Conservation (phyloP, 2,797 vertebrate genomes). For the Scarus forsteni region DNA sequence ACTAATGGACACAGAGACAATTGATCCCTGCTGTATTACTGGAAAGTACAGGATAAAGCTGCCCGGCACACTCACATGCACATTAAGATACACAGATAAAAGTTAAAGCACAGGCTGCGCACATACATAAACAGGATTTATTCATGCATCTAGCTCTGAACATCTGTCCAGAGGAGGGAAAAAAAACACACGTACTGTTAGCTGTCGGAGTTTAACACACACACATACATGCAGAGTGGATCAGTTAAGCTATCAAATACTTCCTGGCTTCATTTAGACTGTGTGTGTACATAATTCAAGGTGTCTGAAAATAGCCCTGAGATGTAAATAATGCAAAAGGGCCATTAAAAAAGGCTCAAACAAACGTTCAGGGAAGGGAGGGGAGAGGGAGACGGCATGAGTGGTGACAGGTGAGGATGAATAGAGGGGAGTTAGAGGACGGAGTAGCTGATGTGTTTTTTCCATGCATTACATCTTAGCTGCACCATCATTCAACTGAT, state of each 20-base stretch:
- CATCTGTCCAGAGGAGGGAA: conserved; percentile 31
- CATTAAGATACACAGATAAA: conserved; percentile 15
- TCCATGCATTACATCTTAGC: background rate
- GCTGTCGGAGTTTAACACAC: conserved; percentile 1
- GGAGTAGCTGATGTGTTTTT: background rate
- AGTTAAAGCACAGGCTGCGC: conserved; percentile 8
- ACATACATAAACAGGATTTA: conserved; percentile 1
- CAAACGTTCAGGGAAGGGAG: conserved; percentile 27
- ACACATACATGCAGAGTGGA: background rate
- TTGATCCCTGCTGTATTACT: conserved; percentile 69
- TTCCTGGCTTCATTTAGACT: conserved; percentile 62
- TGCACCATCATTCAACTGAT: background rate
- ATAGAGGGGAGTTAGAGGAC: conserved; percentile 14
- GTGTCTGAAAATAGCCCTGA: conserved; percentile 70
- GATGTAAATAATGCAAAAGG: conserved; percentile 72
- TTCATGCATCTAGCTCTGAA: conserved; percentile 14
- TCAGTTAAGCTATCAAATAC: conserved; percentile 55
- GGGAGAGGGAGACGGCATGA: conserved; percentile 16
- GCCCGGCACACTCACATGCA: conserved; percentile 25
- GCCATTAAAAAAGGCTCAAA: conserved; percentile 61
- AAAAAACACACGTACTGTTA: conserved; percentile 5
- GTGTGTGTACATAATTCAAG: conserved; percentile 63
- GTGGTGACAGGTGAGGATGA: conserved; percentile 26
- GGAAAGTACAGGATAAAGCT: conserved; percentile 57
- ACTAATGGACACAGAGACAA: conserved; percentile 69